Percentiles rank a stretch among this genome's conserved stretches.
Evolutionary conservation across 2,113 vertebrate species (phyloP).

Genomic region (Petaurus breviceps): DNA sequence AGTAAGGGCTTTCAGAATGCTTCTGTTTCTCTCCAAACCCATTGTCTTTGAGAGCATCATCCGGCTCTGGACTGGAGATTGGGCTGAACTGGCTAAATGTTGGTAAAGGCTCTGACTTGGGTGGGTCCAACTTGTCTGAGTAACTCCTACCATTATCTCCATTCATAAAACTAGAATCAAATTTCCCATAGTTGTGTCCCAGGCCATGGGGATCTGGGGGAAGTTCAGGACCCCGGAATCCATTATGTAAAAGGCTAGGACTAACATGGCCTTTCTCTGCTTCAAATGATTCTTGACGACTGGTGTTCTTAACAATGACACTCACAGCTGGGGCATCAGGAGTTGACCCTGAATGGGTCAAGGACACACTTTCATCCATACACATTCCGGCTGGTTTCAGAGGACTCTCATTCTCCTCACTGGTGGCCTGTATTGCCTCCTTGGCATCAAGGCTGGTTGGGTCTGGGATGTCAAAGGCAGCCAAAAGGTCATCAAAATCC

Average conservation of each 20-base stretch:
- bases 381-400: constrained; percentile 90
- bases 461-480: constrained; percentile 99
- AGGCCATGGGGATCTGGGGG: constrained; percentile 81
- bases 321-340: constrained; percentile 92
- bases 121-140: constrained; percentile 84
- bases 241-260: constrained; percentile 88
- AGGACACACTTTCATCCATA: constrained; percentile 87
- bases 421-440: constrained; percentile 90
- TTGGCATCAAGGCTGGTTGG: constrained; percentile 95
- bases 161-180: constrained; percentile 90
- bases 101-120: constrained; percentile 87
- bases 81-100: constrained; percentile 93
- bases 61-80: constrained; percentile 92
- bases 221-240: constrained; percentile 87
- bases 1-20: constrained; percentile 85
- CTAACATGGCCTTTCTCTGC: constrained; percentile 88
- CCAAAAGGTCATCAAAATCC: constrained; percentile 98
- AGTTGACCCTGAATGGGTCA: constrained; percentile 83
- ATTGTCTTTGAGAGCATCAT: constrained; percentile 86
- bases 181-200: constrained; percentile 87
- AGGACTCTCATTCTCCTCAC: constrained; percentile 91
- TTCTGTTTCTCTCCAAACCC: constrained; percentile 85
- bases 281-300: constrained; percentile 92
- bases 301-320: constrained; percentile 97
- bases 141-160: constrained; percentile 88